Conservation (phyloP, 2,888 invertebrate species). For the Pandemis cinnamomeana region DNA sequence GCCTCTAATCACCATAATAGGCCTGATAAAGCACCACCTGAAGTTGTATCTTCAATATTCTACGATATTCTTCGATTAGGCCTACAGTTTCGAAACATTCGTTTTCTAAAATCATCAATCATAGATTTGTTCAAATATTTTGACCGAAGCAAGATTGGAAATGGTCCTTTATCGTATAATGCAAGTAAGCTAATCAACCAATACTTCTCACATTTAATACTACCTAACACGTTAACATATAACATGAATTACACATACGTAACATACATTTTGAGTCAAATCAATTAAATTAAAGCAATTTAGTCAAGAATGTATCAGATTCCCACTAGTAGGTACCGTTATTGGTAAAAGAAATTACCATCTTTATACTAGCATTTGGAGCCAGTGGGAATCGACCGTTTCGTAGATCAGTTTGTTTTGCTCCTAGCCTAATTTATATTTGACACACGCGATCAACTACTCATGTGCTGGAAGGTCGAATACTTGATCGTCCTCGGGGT, state of each 20-base stretch:
- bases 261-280: slow-evolving; percentile 4
- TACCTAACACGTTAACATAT: not conserved
- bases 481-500: slow-evolving; percentile 35
- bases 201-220: not conserved
- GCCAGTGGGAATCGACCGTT: not conserved
- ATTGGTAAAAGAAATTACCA: not conserved
- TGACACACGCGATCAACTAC: slow-evolving; percentile 32
- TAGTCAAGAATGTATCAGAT: slow-evolving; percentile 22
- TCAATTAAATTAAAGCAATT: slow-evolving; percentile 2
- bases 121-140: slow-evolving; percentile 1
- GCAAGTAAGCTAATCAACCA: not conserved
- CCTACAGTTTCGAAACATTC: not conserved
- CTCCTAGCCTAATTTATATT: slow-evolving; percentile 32
- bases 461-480: slow-evolving; percentile 43
- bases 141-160: not conserved
- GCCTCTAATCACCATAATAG: slow-evolving; percentile 10
- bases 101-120: not conserved
- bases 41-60: not conserved
- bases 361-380: not conserved
- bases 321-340: not conserved
- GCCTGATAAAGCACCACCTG: slow-evolving; percentile 27
- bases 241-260: not conserved
- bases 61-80: slow-evolving; percentile 17
- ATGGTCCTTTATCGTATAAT: not conserved
- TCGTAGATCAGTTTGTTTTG: not conserved